phyloP scores from a whole-genome alignment of 2,797 vertebrate genomes.

The Hemibagrus guttatus region DNA sequence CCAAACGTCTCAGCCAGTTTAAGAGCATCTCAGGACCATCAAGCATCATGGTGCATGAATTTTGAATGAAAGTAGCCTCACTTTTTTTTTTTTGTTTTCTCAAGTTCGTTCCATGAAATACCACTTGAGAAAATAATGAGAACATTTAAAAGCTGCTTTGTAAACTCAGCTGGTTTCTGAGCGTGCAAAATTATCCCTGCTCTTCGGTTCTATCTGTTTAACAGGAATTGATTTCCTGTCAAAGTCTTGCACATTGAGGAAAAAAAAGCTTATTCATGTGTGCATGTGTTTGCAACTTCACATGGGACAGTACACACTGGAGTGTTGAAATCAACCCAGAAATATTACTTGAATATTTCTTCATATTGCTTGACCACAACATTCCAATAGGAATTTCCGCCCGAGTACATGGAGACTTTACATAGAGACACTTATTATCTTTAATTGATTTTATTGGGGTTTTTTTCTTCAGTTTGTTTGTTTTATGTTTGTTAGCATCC shows the following conservation, averaged over 20 bases:
- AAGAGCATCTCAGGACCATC: slow-evolving; percentile 2
- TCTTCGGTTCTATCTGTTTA: neutral
- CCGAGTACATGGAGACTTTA: slow-evolving; percentile 57
- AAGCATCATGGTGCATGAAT: slow-evolving; percentile 1
- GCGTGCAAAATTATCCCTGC: neutral
- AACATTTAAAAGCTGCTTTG: slow-evolving; percentile 20
- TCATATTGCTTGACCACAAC: slow-evolving; percentile 58
- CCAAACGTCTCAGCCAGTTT: neutral
- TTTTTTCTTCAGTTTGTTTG: neutral
- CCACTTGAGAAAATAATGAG: slow-evolving; percentile 1
- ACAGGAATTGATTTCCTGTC: slow-evolving; percentile 2
- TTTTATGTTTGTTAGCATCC: slow-evolving; percentile 43
- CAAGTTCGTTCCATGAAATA: neutral
- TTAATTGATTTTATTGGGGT: slow-evolving; percentile 33
- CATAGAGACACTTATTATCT: slow-evolving; percentile 62
- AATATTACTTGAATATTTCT: slow-evolving; percentile 21
- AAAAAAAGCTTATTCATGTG: slow-evolving; percentile 4
- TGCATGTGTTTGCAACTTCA: slow-evolving; percentile 18
- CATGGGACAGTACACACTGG: slow-evolving; percentile 57
- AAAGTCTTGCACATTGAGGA: slow-evolving; percentile 3
- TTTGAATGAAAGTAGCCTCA: slow-evolving; percentile 11
- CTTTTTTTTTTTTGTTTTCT: slow-evolving; percentile 4
- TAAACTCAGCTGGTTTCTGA: slow-evolving; percentile 16
- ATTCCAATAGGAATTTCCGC: slow-evolving; percentile 43
- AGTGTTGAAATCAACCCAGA: slow-evolving; percentile 36